A percentile compares a stretch with the other conserved stretches of the same genome.
These are phyloP conservation scores for Drosophila leonis DNA, from an alignment of 2,888 invertebrate genomes.

Conservation along the genomic window DNA sequence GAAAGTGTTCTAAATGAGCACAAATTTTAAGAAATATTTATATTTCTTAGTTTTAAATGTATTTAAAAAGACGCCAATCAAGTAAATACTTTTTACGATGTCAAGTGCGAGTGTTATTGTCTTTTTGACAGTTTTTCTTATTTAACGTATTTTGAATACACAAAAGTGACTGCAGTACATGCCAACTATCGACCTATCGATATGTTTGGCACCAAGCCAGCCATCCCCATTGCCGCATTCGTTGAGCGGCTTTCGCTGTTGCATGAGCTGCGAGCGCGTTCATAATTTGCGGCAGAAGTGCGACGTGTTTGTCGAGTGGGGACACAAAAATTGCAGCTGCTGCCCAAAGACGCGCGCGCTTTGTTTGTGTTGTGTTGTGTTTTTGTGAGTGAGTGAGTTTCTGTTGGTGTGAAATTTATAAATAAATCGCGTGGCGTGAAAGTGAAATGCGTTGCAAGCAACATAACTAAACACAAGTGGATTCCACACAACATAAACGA, in stretches of 20 bases:
- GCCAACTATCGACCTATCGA: slow-evolving; percentile 31
- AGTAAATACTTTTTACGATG: neutral
- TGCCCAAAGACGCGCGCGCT: slow-evolving; percentile 57
- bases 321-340: slow-evolving; percentile 71
- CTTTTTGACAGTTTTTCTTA: fast-evolving
- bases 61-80: too few relatives aligned
- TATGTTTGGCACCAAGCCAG: slow-evolving; percentile 18
- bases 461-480: slow-evolving; percentile 49
- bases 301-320: slow-evolving; percentile 17
- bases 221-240: slow-evolving; percentile 59
- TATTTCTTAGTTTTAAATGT: neutral
- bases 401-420: slow-evolving; percentile 59
- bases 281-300: slow-evolving; percentile 2
- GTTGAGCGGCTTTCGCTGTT: slow-evolving; percentile 78
- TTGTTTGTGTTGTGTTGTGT: slow-evolving; percentile 49
- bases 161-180: neutral
- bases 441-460: slow-evolving; percentile 69
- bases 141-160: neutral
- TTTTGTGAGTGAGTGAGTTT: slow-evolving; percentile 31
- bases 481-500: slow-evolving; percentile 41
- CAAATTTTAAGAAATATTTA: fast-evolving
- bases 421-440: slow-evolving; percentile 68
- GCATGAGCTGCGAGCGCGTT: slow-evolving; percentile 62
- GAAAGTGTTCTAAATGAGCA: too few relatives aligned
- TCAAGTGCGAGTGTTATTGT: neutral